Conservation (phyloP, 2,113 vertebrate genomes). For the Indicator indicator region DNA sequence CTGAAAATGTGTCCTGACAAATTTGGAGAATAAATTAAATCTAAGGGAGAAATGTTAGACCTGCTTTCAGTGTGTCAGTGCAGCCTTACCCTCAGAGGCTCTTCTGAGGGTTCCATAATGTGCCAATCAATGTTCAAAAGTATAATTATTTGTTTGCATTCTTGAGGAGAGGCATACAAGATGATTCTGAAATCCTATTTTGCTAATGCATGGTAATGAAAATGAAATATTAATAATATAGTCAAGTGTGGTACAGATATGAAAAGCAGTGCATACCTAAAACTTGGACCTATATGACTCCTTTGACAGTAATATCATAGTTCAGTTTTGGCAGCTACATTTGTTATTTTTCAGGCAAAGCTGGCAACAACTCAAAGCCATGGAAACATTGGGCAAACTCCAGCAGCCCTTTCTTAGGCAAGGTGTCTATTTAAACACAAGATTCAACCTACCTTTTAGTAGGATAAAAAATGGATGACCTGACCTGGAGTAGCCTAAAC, state of each 20-base stretch:
- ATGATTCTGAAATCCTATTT: slow-evolving; percentile 53
- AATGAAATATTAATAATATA: slow-evolving; percentile 63
- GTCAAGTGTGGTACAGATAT: slow-evolving; percentile 23
- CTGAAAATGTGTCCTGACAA: not conserved
- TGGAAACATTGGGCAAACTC: slow-evolving; percentile 33
- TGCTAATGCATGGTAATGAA: slow-evolving; percentile 59
- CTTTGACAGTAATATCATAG: slow-evolving; percentile 58
- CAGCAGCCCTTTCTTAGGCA: slow-evolving; percentile 2
- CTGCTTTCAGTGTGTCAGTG: not conserved
- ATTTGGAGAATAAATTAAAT: not conserved
- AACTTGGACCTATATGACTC: slow-evolving; percentile 38
- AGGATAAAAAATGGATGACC: slow-evolving; percentile 1
- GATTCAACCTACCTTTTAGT: slow-evolving; percentile 1
- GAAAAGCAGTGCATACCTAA: slow-evolving; percentile 57
- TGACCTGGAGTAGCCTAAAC: not conserved
- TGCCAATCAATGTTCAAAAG: slow-evolving; percentile 40
- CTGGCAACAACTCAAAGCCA: slow-evolving; percentile 42
- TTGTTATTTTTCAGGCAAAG: slow-evolving; percentile 71
- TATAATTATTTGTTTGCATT: slow-evolving; percentile 65
- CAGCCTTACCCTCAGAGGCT: not conserved
- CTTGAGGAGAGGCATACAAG: slow-evolving; percentile 59
- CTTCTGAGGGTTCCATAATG: not conserved
- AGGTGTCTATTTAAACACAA: not conserved
- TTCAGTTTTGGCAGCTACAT: slow-evolving; percentile 56
- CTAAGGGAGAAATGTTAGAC: not conserved